Base-by-base conservation (phyloP, 2,113 vertebrate genomes). In the Takifugu flavidus region DNA sequence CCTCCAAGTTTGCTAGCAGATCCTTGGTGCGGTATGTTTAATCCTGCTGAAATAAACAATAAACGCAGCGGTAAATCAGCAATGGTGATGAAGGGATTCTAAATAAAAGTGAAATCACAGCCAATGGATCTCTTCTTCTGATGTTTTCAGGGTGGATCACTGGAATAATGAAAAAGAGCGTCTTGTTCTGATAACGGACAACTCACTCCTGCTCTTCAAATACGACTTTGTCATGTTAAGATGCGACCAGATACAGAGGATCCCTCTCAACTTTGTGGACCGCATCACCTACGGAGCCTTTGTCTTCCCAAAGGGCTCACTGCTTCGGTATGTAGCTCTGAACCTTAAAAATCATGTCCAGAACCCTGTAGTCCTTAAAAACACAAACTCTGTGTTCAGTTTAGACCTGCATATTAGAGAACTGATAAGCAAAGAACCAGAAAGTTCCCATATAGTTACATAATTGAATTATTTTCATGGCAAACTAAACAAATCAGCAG, bases 131-230 rank as follows among this genome's bases (percentile, higher is more conserved):
- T 8, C 2, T 6, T 47, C 12, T n/a, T 63, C 10, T 66, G 27
- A 25, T 62, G 62, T 26, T 51, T 78, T 14, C 75, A 93, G 92
- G 77, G 86, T 89, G 50, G 92, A 94, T 75, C 90, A 93, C 68
- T 94, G 94, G 94, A 95, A 94, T 86, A 94, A 94, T 3, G 92
- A 94, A 63, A 91, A 90, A 62, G 93, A 95, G 67, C 90, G 91
- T 1, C 49, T 91, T 0, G 56, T 90, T 49, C 11, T 93, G 13
- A 77, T 95, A 63, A 89, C 90, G 3, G 83, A 90, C 4, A 86
- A 73, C 52, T 85, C 71, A 2, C 87, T 94, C 1, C 80, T 94
- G 52, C 53, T 95, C 75, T 94, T 88, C 85, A 94, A 92, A 74
- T 94, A 93, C 0, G 90, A 93, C 79, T 94, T 95, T 43, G 82